Evolutionary conservation across 2,888 invertebrate species (phyloP).

Genomic region (Patella pellucida): DNA sequence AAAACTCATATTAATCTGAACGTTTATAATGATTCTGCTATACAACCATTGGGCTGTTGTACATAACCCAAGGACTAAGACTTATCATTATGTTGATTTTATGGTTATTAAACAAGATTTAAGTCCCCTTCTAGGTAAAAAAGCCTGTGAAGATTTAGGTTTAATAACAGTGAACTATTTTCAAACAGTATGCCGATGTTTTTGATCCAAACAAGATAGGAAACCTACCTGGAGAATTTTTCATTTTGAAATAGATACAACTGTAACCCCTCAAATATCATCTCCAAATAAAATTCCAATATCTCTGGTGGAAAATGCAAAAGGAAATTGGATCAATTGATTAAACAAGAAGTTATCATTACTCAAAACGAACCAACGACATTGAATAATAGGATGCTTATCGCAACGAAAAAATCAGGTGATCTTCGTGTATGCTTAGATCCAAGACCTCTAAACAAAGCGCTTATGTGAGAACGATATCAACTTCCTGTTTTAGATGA

Average conservation of each 20-base stretch:
- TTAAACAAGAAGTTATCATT: conserved; percentile 12
- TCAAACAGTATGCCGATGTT: no score
- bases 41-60: no score
- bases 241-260: conserved; percentile 19
- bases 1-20: no score
- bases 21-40: no score
- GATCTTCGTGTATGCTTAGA: conserved; percentile 36
- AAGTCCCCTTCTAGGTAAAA: conserved; percentile 20
- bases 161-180: conserved; percentile 19
- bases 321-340: conserved; percentile 22
- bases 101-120: neutral
- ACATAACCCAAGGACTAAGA: no score
- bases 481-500: conserved; percentile 42
- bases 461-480: conserved; percentile 30
- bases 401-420: conserved; percentile 20
- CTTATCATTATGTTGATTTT: no score
- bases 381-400: conserved; percentile 24
- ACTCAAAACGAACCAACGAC: conserved; percentile 29
- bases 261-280: conserved; percentile 12
- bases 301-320: conserved; percentile 15
- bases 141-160: conserved; percentile 22
- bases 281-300: conserved; percentile 23
- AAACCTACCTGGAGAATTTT: conserved; percentile 12
- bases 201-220: conserved; percentile 5
- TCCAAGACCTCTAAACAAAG: conserved; percentile 38